These are phyloP conservation scores for Scaptomyza pallida DNA, from an alignment of 1,140 invertebrate genomes.

Conservation along the genomic window DNA sequence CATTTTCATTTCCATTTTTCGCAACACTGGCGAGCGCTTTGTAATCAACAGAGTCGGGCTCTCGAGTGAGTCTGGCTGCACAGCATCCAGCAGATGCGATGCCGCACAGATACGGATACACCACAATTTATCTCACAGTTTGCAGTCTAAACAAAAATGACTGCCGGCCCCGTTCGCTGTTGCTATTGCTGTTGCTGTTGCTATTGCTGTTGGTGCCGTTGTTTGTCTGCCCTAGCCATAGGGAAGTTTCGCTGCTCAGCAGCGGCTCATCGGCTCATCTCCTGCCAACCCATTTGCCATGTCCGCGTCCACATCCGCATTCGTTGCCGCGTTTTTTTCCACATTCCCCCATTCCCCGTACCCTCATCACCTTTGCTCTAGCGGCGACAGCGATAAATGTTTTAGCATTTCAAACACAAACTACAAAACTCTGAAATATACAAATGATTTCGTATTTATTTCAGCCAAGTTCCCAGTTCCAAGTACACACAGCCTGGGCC, in stretches of 20 bases:
- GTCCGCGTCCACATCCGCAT: slow-evolving; percentile 54
- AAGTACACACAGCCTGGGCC: slow-evolving; percentile 2
- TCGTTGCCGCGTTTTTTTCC: slow-evolving; percentile 22
- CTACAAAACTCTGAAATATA: slow-evolving; percentile 79
- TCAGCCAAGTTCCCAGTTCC: slow-evolving; percentile 53
- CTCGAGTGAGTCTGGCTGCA: slow-evolving; percentile 21
- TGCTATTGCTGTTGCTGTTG: neutral
- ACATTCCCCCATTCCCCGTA: neutral
- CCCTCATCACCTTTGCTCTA: slow-evolving; percentile 41
- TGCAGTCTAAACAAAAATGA: slow-evolving; percentile 82
- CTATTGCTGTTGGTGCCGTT: no score
- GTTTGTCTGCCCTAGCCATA: slow-evolving; percentile 23
- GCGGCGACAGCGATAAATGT: slow-evolving; percentile 75
- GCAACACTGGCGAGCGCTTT: slow-evolving; percentile 61
- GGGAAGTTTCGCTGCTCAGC: slow-evolving; percentile 32
- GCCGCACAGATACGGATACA: slow-evolving; percentile 73
- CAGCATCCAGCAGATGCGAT: slow-evolving; percentile 52
- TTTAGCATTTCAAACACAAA: slow-evolving; percentile 76
- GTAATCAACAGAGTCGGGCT: slow-evolving; percentile 59
- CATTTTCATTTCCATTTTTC: slow-evolving; percentile 77
- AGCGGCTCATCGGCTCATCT: slow-evolving; percentile 72
- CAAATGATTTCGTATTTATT: slow-evolving; percentile 83
- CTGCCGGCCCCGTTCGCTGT: slow-evolving; percentile 39
- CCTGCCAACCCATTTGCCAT: slow-evolving; percentile 71
- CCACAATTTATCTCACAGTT: slow-evolving; percentile 80